These are phyloP conservation scores for Phoebastria nigripes DNA, from an alignment of 2,797 vertebrate species.

Conservation along the genomic window DNA sequence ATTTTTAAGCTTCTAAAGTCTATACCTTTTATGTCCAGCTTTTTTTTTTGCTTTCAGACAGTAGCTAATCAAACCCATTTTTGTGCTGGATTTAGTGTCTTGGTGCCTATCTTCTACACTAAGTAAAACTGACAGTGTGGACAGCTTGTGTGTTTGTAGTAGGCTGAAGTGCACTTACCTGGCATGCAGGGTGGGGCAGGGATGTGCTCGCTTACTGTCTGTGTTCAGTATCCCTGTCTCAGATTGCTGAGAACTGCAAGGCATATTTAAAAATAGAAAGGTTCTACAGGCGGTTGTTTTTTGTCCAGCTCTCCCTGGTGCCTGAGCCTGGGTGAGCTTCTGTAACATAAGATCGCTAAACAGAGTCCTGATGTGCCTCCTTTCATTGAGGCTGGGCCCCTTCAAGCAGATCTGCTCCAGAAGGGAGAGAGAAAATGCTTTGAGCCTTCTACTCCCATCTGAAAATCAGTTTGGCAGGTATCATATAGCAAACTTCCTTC, in stretches of 20 bases:
- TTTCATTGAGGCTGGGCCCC: neutral
- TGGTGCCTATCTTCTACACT: accelerated
- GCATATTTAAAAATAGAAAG: neutral
- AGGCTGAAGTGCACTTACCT: neutral
- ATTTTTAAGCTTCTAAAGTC: neutral
- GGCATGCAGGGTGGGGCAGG: neutral
- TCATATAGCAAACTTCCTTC: neutral
- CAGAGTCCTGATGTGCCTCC: neutral
- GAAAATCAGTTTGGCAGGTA: neutral
- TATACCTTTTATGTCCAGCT: neutral
- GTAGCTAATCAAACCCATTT: neutral
- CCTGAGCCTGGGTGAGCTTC: neutral
- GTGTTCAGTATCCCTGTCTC: neutral
- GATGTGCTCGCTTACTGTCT: neutral
- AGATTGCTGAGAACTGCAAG: neutral
- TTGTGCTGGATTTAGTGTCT: neutral
- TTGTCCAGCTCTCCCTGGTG: neutral
- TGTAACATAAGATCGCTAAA: neutral
- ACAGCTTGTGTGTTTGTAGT: neutral
- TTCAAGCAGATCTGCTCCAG: neutral
- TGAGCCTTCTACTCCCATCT: neutral
- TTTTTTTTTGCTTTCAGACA: neutral
- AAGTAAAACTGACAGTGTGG: neutral
- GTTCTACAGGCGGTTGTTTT: neutral
- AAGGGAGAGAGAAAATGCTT: neutral